Conservation (phyloP, 2,888 invertebrate genomes). For the Lasioglossum marginatum region DNA sequence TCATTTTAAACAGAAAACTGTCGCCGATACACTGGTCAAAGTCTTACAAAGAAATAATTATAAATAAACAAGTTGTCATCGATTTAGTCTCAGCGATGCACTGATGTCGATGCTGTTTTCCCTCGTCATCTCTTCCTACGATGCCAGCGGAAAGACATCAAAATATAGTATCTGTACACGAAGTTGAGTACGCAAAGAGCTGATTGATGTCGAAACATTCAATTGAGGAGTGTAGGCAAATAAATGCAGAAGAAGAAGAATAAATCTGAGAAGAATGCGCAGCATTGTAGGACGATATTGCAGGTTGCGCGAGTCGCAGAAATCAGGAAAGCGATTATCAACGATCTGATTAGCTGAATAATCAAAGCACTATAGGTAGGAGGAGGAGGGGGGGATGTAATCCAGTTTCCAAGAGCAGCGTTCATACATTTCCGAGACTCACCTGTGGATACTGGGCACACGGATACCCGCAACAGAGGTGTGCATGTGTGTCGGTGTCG, state of each 20-base stretch:
- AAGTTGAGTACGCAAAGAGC: too few species aligned
- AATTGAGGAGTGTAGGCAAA: background rate
- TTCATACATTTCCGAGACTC: conserved; percentile 12
- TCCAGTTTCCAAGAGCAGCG: background rate
- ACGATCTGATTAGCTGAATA: background rate
- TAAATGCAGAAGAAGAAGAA: too few species aligned
- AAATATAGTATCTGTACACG: too few species aligned
- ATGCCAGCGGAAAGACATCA: too few species aligned
- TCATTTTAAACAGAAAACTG: background rate
- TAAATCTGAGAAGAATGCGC: background rate
- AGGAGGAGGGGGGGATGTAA: background rate
- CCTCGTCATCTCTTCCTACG: too few species aligned
- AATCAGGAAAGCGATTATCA: background rate
- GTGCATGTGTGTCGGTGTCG: background rate
- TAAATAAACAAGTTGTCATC: background rate
- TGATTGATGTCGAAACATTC: too few species aligned
- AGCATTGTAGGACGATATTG: background rate
- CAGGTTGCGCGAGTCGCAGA: background rate
- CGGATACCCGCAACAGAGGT: conserved; percentile 10
- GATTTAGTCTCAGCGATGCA: too few species aligned
- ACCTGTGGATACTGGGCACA: conserved; percentile 48
- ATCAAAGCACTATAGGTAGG: background rate
- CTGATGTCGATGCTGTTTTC: too few species aligned
- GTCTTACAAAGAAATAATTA: background rate
- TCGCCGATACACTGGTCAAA: background rate